phyloP scores from a whole-genome alignment of 2,113 vertebrate species.

The Microcebus lehilahytsara region DNA sequence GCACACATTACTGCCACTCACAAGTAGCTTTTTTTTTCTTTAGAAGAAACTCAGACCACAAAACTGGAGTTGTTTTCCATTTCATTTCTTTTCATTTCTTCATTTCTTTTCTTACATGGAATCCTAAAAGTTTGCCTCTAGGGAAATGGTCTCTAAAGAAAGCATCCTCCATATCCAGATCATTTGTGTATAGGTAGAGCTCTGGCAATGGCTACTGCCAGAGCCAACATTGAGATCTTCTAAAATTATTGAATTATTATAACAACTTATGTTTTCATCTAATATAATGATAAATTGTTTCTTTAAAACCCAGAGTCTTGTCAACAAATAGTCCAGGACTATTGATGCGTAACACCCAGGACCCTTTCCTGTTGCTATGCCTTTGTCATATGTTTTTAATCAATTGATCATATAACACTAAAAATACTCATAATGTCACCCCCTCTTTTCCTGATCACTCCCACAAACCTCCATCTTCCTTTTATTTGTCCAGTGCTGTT shows the following conservation, averaged over 20 bases:
- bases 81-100: no score
- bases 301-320: background rate
- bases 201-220: background rate
- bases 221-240: background rate
- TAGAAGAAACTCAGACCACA: background rate
- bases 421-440: background rate
- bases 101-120: background rate
- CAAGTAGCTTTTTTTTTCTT: conserved; percentile 2
- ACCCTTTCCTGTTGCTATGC: background rate
- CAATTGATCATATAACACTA: background rate
- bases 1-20: background rate
- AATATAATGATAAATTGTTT: background rate
- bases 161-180: background rate
- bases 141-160: background rate
- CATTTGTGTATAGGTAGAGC: background rate
- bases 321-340: background rate
- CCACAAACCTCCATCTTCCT: background rate
- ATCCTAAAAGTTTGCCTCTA: background rate
- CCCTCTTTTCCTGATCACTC: background rate
- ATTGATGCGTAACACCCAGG: background rate
- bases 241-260: background rate
- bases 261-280: background rate
- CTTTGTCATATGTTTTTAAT: background rate
- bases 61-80: background rate
- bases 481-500: background rate